Evolutionary conservation across 2,113 vertebrate genomes (phyloP).

Genomic region (Turnix velox): DNA sequence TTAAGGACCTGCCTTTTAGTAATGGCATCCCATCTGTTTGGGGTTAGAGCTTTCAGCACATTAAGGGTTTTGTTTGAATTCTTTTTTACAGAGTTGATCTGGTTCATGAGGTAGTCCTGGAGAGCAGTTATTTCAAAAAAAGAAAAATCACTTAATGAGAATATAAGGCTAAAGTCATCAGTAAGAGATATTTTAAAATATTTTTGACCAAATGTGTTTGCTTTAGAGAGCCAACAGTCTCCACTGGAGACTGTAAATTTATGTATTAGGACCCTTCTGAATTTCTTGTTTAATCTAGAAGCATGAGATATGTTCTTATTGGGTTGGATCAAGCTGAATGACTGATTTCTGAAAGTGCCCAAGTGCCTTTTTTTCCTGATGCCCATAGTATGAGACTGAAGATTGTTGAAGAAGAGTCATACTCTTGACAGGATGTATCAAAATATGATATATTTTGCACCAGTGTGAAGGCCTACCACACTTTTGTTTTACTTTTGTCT

Average conservation of each 20-base stretch:
- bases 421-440: neutral
- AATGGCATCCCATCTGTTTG: slow-evolving; percentile 64
- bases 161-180: neutral
- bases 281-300: neutral
- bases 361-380: neutral
- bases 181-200: neutral
- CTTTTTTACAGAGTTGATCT: neutral
- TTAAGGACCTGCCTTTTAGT: slow-evolving; percentile 60
- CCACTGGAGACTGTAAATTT: neutral
- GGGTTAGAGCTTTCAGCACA: slow-evolving; percentile 17
- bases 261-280: neutral
- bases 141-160: neutral
- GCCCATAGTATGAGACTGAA: neutral
- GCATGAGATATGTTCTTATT: neutral
- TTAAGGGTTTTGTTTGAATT: neutral
- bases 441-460: neutral
- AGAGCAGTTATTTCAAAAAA: neutral
- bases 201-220: neutral
- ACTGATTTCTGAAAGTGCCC: neutral
- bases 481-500: neutral
- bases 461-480: neutral
- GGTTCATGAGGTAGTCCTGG: neutral
- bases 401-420: neutral
- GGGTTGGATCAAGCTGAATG: neutral
- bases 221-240: neutral